Conservation (phyloP, 2,113 vertebrate genomes). For the Pseudonaja textilis region DNA sequence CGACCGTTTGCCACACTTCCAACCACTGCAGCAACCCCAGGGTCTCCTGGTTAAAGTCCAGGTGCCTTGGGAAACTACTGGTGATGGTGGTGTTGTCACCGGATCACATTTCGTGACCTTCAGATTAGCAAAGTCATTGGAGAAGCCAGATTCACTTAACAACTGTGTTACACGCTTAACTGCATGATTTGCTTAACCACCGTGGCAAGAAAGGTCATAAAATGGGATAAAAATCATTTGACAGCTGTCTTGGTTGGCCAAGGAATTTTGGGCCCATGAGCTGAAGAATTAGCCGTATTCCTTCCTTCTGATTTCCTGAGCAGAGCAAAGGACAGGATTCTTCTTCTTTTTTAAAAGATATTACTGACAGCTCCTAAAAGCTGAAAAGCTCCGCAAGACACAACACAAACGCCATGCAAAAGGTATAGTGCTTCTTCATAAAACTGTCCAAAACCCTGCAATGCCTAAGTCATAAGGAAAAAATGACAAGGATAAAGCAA, state of each 20-base stretch:
- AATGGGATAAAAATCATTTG: neutral
- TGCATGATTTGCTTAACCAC: neutral
- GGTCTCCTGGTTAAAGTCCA: neutral
- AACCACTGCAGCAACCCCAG: neutral
- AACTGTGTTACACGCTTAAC: neutral
- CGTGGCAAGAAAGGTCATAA: neutral
- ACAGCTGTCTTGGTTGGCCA: too few relatives aligned
- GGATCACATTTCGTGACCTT: neutral
- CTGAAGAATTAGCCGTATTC: neutral
- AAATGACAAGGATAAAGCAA: neutral
- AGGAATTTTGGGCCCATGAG: neutral
- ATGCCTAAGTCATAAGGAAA: neutral
- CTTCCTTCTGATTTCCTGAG: neutral
- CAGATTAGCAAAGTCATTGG: neutral
- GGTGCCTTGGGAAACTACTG: neutral
- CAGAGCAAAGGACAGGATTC: neutral
- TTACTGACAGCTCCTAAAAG: neutral
- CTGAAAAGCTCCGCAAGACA: neutral
- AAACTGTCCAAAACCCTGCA: neutral
- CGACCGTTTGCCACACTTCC: neutral
- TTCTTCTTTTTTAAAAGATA: neutral
- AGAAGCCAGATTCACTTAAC: neutral
- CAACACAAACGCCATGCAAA: neutral
- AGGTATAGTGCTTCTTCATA: neutral
- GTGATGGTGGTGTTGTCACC: neutral